phyloP scores from a whole-genome alignment of 53 echinoderm and acorn worm genomes.

The Actinopyga echinites region DNA sequence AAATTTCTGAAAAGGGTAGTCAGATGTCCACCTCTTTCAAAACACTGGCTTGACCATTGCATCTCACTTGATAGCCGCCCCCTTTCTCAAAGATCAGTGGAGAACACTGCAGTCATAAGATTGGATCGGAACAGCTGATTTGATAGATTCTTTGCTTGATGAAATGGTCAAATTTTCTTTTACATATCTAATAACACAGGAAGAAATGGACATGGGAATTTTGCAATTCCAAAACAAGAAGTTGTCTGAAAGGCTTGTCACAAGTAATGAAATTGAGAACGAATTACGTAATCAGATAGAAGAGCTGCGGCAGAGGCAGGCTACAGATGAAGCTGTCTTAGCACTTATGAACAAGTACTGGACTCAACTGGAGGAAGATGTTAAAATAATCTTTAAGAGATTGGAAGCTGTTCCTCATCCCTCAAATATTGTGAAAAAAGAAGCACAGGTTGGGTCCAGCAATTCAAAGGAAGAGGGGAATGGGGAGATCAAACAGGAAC shows the following conservation, averaged over 20 bases:
- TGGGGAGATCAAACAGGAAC: constrained; percentile 18
- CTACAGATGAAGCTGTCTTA: constrained; percentile 88
- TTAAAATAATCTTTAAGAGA: constrained; percentile 73
- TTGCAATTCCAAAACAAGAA: constrained; percentile 94
- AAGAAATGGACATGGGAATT: constrained; percentile 94
- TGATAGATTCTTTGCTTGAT: background rate
- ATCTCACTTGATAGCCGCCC: no score
- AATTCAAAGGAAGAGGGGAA: background rate
- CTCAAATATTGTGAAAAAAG: background rate
- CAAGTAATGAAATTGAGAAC: constrained; percentile 73
- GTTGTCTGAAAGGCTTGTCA: constrained; percentile 72
- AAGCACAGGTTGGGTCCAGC: background rate
- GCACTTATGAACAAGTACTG: constrained; percentile 94
- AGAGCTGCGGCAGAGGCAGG: constrained; percentile 74
- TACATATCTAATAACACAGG: constrained; percentile 41
- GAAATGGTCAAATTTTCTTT: background rate
- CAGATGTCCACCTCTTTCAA: no score
- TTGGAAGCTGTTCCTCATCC: constrained; percentile 37
- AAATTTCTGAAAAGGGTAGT: no score
- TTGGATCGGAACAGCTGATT: background rate
- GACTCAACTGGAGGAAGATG: constrained; percentile 97
- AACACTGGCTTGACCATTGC: no score
- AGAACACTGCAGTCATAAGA: no score
- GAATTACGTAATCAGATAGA: constrained; percentile 86
- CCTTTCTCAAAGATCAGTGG: no score